Conservation (phyloP, 2,888 invertebrate species). For the Leptopilina syphax region DNA sequence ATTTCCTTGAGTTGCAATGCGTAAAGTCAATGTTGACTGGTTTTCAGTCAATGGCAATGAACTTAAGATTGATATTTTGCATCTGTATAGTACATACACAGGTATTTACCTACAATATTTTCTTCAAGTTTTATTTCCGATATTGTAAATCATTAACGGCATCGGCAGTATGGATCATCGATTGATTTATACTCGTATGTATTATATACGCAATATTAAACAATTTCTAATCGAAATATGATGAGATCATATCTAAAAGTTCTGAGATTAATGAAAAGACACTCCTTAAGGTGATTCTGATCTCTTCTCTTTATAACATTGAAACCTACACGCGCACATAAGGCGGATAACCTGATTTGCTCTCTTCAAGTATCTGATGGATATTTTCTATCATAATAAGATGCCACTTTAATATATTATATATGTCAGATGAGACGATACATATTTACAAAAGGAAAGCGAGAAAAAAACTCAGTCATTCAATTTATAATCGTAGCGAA, state of each 20-base stretch:
- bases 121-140: background rate
- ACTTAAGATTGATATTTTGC: slow-evolving; percentile 14
- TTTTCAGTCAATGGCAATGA: slow-evolving; percentile 27
- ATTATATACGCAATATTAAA: no score
- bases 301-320: slow-evolving; percentile 2
- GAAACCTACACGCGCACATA: slow-evolving; percentile 21
- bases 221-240: background rate
- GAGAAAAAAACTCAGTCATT: no score
- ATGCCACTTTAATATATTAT: background rate
- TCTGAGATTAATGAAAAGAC: slow-evolving; percentile 10
- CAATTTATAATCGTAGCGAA: no score
- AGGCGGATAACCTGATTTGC: background rate
- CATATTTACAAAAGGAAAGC: no score
- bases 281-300: slow-evolving; percentile 26
- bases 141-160: background rate
- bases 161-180: no score
- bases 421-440: background rate
- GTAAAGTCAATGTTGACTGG: slow-evolving; percentile 32
- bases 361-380: background rate
- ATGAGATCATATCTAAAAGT: slow-evolving; percentile 36
- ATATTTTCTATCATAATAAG: slow-evolving; percentile 34
- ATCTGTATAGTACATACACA: background rate
- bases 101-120: no score
- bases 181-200: background rate
- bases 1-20: slow-evolving; percentile 10